These are phyloP conservation scores for Eurystomus glaucurus DNA, from an alignment of 2,797 vertebrate species.

Conservation along the genomic window DNA sequence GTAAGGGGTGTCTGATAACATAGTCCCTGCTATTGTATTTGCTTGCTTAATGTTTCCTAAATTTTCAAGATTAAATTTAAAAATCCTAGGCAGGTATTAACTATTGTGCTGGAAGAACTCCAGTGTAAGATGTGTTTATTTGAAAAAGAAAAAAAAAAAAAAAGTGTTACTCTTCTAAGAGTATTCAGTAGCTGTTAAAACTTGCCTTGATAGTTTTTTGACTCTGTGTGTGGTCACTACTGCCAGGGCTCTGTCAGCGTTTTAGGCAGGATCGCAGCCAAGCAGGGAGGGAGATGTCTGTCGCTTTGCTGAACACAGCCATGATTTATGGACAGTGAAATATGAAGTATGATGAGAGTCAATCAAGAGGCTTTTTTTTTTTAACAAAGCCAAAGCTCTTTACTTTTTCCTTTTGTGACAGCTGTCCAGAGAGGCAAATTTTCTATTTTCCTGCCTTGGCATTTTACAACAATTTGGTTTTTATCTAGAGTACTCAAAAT, in stretches of 20 bases:
- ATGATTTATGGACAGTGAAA: neutral
- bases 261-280: neutral
- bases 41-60: neutral
- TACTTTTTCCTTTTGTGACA: neutral
- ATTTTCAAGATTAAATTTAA: neutral
- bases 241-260: neutral
- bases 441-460: neutral
- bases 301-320: neutral
- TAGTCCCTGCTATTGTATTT: neutral
- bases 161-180: neutral
- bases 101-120: neutral
- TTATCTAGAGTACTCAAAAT: neutral
- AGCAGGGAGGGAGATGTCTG: neutral
- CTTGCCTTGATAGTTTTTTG: slow-evolving; percentile 1
- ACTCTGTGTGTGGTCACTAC: slow-evolving; percentile 62
- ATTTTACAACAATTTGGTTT: neutral
- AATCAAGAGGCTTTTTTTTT: neutral
- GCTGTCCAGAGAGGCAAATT: neutral
- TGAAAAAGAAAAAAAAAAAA: neutral
- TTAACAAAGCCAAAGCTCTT: neutral
- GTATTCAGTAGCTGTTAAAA: slow-evolving; percentile 18
- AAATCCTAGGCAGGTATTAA: neutral
- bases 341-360: neutral
- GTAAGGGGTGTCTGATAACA: neutral
- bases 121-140: neutral